Evolutionary conservation across 1,140 invertebrate species (phyloP), one percentile per base, ranked within the genome.

Genomic region (Arion vulgaris): DNA sequence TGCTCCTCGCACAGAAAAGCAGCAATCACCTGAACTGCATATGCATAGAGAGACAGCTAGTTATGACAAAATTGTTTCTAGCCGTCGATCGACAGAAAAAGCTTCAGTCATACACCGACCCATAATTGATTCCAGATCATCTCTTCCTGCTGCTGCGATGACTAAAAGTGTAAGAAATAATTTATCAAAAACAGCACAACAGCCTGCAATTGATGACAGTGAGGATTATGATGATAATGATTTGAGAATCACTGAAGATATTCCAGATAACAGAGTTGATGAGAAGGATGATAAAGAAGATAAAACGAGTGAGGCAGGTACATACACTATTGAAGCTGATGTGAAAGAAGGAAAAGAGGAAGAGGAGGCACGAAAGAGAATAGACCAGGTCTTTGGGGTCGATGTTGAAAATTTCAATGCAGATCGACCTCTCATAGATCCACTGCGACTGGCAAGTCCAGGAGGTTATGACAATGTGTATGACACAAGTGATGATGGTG

Each of bases 261-360:
- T 41, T 15, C 36, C 17, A 28, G 68, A 73, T 53, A 49, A 80
- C 36, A 13, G n/a, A 0, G 0, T 41, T 66, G 38, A 26, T 49
- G 74, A 28, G 32, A 71, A 57, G 13, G 82, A 75, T n/a, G 80
- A 80, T 28, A 62, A 84, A 85, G 90, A 93, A 38, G 96, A 95
- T 85, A 95, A 95, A 39, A 93, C 95, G 0, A 96, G 96, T 91
- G 96, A 96, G 90, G 94, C 95, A 11, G 96, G 96, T 41, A 98
- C 96, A 0, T 98, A 97, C 86, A 97, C 96, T 0, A 95, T 98
- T 51, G 92, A 91, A 71, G 87, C 81, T 36, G 91, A 91, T 36
- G 95, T 96, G 86, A 95, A 95, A 85, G 95, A 95, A 90, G 96
- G 96, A 83, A 96, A 96, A 87, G 96, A 96, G 84, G 96, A 96